Conservation (phyloP, 2,797 vertebrate genomes). For the Limnodromus scolopaceus region DNA sequence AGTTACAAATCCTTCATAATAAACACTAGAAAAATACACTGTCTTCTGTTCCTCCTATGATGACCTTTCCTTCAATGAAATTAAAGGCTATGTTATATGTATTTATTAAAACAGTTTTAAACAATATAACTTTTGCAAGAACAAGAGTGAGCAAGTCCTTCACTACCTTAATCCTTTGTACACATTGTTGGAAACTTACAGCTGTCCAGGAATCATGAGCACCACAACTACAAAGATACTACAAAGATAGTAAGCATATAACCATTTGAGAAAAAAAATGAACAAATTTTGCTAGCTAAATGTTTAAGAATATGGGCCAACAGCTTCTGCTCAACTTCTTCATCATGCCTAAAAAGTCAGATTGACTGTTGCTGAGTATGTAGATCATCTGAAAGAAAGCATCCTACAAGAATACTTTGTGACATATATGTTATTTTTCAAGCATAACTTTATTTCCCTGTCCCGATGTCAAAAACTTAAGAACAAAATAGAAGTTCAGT, state of each 20-base stretch:
- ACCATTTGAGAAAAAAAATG: neutral
- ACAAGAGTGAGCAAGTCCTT: neutral
- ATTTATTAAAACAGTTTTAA: constrained; percentile 59
- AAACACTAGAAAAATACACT: neutral
- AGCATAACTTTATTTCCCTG: neutral
- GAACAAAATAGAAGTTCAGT: neutral
- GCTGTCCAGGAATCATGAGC: neutral
- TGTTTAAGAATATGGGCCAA: neutral
- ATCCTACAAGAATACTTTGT: neutral
- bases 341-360: neutral
- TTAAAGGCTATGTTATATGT: neutral
- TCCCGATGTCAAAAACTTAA: neutral
- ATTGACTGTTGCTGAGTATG: neutral
- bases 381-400: neutral
- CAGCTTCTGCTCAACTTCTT: neutral
- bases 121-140: neutral
- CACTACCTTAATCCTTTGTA: neutral
- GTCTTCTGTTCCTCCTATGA: neutral
- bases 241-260: neutral
- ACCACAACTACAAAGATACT: neutral
- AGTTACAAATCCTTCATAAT: constrained; percentile 85
- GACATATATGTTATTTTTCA: neutral
- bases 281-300: neutral
- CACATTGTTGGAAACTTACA: neutral
- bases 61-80: constrained; percentile 12